Evolutionary conservation across 2,113 vertebrate species (phyloP).

Genomic region (Uria lomvia): DNA sequence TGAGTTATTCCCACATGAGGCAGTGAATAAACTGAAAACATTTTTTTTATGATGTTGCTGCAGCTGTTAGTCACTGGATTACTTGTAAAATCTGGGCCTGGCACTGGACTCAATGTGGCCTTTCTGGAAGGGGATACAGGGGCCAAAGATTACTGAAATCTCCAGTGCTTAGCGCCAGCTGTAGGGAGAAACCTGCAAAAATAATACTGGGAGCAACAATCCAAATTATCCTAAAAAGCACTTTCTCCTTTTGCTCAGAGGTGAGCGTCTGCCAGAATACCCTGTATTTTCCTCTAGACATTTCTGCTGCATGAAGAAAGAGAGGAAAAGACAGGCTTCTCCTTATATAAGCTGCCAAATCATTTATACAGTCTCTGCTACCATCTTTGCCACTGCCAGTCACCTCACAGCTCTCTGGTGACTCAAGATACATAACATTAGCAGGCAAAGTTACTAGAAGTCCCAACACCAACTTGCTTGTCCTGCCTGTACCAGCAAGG

Average conservation of each 20-base stretch:
- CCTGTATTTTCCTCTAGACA: neutral
- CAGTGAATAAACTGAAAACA: neutral
- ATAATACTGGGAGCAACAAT: neutral
- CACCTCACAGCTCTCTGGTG: neutral
- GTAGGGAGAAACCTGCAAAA: neutral
- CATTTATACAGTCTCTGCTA: neutral
- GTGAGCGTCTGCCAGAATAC: neutral
- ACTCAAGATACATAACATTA: neutral
- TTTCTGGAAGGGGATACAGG: neutral
- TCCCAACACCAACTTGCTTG: neutral
- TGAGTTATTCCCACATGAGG: neutral
- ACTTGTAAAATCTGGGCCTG: neutral
- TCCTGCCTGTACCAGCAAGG: neutral
- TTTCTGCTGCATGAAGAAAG: neutral
- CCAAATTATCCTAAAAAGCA: neutral
- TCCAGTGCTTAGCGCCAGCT: neutral
- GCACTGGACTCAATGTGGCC: neutral
- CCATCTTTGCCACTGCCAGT: neutral
- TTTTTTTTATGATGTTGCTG: neutral
- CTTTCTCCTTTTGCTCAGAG: neutral
- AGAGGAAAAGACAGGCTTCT: neutral
- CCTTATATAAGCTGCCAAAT: neutral
- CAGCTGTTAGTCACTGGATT: neutral
- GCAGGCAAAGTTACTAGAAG: neutral
- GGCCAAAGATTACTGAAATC: neutral